Evolutionary conservation across 2,113 vertebrate genomes (phyloP), one percentile per base, ranked within the genome.

Genomic region (Phrynosoma blainvillii): DNA sequence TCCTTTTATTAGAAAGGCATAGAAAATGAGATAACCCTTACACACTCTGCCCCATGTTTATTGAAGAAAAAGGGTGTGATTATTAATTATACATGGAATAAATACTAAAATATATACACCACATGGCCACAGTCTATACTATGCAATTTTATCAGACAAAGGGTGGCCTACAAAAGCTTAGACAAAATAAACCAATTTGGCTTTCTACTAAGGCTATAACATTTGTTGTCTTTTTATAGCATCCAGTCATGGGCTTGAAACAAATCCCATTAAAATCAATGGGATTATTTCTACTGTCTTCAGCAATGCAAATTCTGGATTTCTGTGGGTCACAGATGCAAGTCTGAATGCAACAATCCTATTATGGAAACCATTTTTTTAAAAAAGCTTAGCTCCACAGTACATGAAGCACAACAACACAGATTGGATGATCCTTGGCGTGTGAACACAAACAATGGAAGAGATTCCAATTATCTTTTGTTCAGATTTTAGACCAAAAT

Each of bases 401-500:
- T 32, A 76, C 80, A 89, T 89, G 66, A 87, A 90, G 91, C 81
- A 80, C 20, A 62, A 78, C 87, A 92, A 84, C 77, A 88, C 59
- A 71, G 82, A 85, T 8, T 74, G 83, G 74, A 89, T 88, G 82
- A 40, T 91, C 92, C 93, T 91, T 94, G 88, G 91, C 91, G 80
- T 92, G 85, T 90, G 92, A 94, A 87, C 62, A 40, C 65, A 30
- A 82, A 91, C 90, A 93, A 90, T 66, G 89, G 84, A 78, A 95
- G 73, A 88, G 62, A 79, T 84, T 93, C 92, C 92, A 89, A 89
- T 93, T 94, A 93, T 90, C 92, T 87, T 85, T 89, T 94, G 93
- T 94, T 94, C 93, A 93, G 93, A 94, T 92, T 79, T 92, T 92
- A 93, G 80, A 71, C 87, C 92, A 89, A 93, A 93, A 95, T 95